Base-by-base conservation (phyloP, 2,888 invertebrate species). In the Lepidochrysops patricia region DNA sequence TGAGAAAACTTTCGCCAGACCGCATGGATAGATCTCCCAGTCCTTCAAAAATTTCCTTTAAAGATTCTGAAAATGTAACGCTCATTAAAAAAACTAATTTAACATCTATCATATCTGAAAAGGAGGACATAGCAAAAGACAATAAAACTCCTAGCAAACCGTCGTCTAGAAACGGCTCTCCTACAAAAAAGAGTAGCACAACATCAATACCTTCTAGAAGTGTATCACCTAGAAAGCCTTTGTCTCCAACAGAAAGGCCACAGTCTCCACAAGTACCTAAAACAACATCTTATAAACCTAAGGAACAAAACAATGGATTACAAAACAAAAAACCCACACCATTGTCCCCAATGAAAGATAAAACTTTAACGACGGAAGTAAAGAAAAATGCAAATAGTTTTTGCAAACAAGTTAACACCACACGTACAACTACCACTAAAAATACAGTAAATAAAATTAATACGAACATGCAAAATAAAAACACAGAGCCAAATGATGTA, bases 1-100 rank as follows among this genome's bases (percentile, higher is more conserved):
- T 84, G 3, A 73, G 83, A 66, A 86, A 81, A 66, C 66, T 85
- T 13, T 89, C 88, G n/a, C 86, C 87, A 0, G 77, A 79, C 26
- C 78, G 82, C 9, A 80, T 72, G 59, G 72, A 75, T 58, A 77
- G 71, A 58, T 78, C 80, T 32, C 79, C 79, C 0, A 79, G 72
- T 62, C 74, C 77, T 19, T 81, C 80, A 52, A 76, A 65, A 57
- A 57, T 57, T 25, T 15, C 73, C 61, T 61, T 66, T 13, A 64
- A 67, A 13, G 63, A 58, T n/a, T 12, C 52, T 34, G 49, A n/a
- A 75, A 15, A 2, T 26, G 9, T 26, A n/a, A 15, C 13, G 6
- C n/a, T 15, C 5, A 25, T 13, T 13, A n/a, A 26, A 32, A 50
- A 35, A 13, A 50, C 25, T 12, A 49, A 15, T 26, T 12, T 6